Evolutionary conservation across 35 echinoderm and acorn worm genomes (phyloP).

Genomic region (Heliocidaris erythrogramma): DNA sequence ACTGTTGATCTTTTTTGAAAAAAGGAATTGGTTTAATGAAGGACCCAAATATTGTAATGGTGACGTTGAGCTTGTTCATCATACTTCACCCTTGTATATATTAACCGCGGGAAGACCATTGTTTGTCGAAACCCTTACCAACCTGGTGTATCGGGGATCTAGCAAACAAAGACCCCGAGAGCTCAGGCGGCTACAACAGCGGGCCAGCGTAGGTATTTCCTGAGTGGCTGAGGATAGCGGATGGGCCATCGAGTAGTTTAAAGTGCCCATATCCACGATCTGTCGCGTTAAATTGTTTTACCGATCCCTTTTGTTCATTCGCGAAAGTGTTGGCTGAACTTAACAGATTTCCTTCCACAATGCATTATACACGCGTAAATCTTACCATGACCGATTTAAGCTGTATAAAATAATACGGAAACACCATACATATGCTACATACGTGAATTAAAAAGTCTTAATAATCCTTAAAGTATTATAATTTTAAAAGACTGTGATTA

Average conservation of each 20-base stretch:
- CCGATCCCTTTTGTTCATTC: not conserved
- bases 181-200: constrained; percentile 23
- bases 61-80: not conserved
- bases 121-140: not conserved
- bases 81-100: not conserved
- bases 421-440: too few species aligned
- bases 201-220: constrained; percentile 25
- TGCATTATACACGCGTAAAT: not conserved
- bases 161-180: constrained; percentile 39
- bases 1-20: too few species aligned
- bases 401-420: too few species aligned
- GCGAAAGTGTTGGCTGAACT: not conserved
- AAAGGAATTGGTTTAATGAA: not conserved
- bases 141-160: constrained; percentile 15
- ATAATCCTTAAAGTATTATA: too few species aligned
- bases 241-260: not conserved
- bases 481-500: too few species aligned
- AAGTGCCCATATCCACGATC: not conserved
- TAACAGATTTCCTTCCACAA: not conserved
- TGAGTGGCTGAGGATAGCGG: not conserved
- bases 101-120: not conserved
- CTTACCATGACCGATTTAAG: too few species aligned
- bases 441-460: too few species aligned
- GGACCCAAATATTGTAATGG: not conserved
- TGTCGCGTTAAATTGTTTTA: constrained; percentile 39